phyloP scores from a whole-genome alignment of 2,113 vertebrate species.

The Gnathonemus longibarbis region DNA sequence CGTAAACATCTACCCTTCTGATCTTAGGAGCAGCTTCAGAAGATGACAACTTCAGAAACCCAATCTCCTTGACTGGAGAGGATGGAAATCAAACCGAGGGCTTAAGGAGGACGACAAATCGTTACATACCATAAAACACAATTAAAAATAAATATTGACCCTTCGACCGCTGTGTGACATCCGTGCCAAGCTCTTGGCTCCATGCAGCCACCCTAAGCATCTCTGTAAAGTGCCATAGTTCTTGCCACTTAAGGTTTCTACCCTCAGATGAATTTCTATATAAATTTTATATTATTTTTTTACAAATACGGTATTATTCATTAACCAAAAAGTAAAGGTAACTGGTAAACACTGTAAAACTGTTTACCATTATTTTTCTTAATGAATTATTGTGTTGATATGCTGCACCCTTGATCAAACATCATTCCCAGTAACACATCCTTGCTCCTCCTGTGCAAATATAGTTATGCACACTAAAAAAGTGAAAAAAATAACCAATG shows the following conservation, averaged over 20 bases:
- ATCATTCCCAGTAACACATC: not conserved
- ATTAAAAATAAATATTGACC: not conserved
- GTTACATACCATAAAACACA: not conserved
- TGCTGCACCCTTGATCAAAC: not conserved
- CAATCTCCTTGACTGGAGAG: not conserved
- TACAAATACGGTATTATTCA: not conserved
- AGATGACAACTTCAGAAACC: not conserved
- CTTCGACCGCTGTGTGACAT: not conserved
- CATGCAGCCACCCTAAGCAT: not conserved
- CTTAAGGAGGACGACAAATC: not conserved
- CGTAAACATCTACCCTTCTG: not conserved
- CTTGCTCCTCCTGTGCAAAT: not conserved
- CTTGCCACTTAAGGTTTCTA: not conserved
- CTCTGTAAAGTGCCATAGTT: not conserved
- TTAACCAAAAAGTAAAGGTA: not conserved
- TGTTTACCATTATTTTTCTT: constrained; percentile 4
- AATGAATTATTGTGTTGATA: not conserved
- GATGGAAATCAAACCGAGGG: not conserved
- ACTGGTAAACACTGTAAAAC: not conserved
- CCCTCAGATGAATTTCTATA: no score
- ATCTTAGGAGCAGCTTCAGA: not conserved
- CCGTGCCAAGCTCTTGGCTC: no score
- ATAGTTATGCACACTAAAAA: not conserved
- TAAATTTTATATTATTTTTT: not conserved
- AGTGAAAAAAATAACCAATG: not conserved